Evolutionary conservation across 2,113 vertebrate genomes (phyloP).

Genomic region (Amazona guildingii): DNA sequence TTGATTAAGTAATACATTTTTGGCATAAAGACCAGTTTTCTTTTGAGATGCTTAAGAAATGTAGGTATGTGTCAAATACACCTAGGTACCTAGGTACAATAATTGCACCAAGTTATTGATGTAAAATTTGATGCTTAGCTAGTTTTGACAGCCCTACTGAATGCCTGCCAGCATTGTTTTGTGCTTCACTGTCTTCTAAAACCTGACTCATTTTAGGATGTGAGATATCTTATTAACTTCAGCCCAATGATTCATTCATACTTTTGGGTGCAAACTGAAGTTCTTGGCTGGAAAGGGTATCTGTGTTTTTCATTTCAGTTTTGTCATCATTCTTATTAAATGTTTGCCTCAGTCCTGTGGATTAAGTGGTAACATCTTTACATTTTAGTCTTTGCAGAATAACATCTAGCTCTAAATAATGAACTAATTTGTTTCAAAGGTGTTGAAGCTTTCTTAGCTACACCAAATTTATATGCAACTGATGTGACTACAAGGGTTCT

Average conservation of each 20-base stretch:
- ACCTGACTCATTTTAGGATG: background rate
- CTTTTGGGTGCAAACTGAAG: background rate
- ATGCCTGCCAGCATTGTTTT: background rate
- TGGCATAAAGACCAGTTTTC: background rate
- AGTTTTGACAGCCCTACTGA: background rate
- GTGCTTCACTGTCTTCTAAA: background rate
- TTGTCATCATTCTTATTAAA: background rate
- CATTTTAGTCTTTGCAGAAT: background rate
- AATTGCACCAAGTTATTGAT: background rate
- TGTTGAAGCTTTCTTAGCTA: background rate
- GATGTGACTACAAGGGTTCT: background rate
- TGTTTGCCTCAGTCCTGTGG: background rate
- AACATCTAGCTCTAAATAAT: background rate
- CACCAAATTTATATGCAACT: background rate
- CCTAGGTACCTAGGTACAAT: background rate
- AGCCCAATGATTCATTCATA: background rate
- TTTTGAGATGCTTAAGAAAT: background rate
- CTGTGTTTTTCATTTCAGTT: background rate
- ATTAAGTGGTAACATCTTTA: background rate
- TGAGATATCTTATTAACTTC: background rate
- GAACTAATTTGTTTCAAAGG: background rate
- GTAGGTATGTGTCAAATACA: background rate
- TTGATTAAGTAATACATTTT: background rate
- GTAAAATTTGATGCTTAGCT: background rate
- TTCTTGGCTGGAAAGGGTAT: background rate